Percentiles rank a stretch among this genome's conserved stretches.
Evolutionary conservation across 2,888 invertebrate genomes (phyloP).

Genomic region (Eupithecia pulchellata): DNA sequence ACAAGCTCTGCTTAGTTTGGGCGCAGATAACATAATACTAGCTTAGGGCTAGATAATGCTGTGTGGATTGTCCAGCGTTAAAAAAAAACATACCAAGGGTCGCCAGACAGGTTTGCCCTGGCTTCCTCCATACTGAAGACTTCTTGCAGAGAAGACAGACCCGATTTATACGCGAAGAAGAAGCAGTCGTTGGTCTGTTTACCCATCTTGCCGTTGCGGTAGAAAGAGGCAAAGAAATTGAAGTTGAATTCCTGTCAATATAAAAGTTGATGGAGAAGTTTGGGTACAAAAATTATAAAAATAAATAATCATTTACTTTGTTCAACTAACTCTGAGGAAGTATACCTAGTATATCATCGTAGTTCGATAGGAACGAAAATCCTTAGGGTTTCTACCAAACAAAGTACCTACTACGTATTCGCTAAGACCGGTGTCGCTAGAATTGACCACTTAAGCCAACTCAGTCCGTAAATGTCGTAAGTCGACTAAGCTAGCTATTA

Average conservation of each 20-base stretch:
- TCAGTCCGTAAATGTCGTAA: no score
- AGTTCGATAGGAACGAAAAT: neutral
- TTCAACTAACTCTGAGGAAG: neutral
- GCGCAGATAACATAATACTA: no score
- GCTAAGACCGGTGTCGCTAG: no score
- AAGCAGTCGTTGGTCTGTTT: constrained; percentile 90
- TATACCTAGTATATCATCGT: neutral
- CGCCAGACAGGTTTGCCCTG: constrained; percentile 87
- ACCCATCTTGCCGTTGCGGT: constrained; percentile 85
- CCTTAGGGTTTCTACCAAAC: no score
- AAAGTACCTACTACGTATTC: no score
- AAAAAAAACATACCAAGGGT: constrained; percentile 85
- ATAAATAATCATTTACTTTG: neutral
- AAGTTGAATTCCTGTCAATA: constrained; percentile 88
- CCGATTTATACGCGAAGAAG: constrained; percentile 97
- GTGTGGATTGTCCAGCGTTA: no score
- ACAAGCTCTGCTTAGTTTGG: no score
- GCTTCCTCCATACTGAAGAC: constrained; percentile 91
- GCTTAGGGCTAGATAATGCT: no score
- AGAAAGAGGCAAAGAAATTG: constrained; percentile 92
- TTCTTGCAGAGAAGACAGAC: constrained; percentile 90
- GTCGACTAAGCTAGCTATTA: no score
- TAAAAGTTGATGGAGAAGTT: neutral
- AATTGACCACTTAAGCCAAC: no score
- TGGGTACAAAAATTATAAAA: neutral